A percentile compares a stretch with the other conserved stretches of the same genome.
These are phyloP conservation scores for Aethes cnicana DNA, from an alignment of 2,888 invertebrate species.

Conservation along the genomic window DNA sequence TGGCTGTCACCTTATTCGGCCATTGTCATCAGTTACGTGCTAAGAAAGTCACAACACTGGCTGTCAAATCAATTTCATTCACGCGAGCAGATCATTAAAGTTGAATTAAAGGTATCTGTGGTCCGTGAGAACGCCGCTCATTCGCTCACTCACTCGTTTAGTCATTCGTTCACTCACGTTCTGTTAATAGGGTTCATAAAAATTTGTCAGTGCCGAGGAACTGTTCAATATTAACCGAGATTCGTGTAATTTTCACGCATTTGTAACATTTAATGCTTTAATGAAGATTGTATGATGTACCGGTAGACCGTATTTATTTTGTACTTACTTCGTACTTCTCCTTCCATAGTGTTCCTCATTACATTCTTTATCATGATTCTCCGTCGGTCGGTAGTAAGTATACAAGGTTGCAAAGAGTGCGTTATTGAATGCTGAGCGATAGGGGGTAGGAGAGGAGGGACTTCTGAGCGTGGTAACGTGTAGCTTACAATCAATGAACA, in stretches of 20 bases:
- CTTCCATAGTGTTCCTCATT: too few relatives aligned
- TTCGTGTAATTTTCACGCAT: constrained; percentile 25
- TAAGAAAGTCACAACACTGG: constrained; percentile 61
- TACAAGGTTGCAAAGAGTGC: too few relatives aligned
- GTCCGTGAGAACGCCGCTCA: constrained; percentile 69
- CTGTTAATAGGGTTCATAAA: constrained; percentile 43
- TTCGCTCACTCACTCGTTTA: constrained; percentile 49
- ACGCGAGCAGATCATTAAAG: constrained; percentile 78
- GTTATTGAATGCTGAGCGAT: too few relatives aligned
- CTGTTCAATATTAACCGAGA: constrained; percentile 34
- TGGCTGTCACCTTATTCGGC: constrained; percentile 17
- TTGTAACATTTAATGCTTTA: constrained; percentile 12
- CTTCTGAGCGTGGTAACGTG: too few relatives aligned
- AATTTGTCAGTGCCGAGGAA: constrained; percentile 33
- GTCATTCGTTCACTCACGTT: constrained; percentile 59
- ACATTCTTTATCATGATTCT: too few relatives aligned
- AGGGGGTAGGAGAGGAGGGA: too few relatives aligned
- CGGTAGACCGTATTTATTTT: too few relatives aligned
- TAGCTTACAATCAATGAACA: too few relatives aligned
- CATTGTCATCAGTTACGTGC: constrained; percentile 39
- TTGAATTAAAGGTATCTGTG: constrained; percentile 74
- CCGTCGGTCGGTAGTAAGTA: too few relatives aligned
- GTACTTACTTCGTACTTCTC: too few relatives aligned
- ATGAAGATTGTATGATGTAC: neutral
- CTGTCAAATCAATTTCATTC: constrained; percentile 79